A percentile compares a stretch with the other conserved stretches of the same genome.
These are phyloP conservation scores for Syncerus caffer DNA, from an alignment of 2,797 vertebrate genomes.

Conservation along the genomic window DNA sequence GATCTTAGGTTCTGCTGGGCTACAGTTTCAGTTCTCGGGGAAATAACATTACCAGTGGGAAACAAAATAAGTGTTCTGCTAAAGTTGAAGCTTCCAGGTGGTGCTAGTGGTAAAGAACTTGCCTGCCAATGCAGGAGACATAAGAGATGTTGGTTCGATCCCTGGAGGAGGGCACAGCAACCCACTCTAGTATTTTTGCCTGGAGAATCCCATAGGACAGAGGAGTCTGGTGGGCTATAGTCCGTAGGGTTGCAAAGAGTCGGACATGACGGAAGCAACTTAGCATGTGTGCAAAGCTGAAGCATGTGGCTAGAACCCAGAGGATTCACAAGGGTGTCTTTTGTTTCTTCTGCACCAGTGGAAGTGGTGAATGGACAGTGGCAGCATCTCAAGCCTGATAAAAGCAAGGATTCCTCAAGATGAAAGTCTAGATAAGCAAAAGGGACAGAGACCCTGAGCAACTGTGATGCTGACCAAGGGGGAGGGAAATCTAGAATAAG, in stretches of 20 bases:
- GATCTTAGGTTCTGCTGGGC: background rate
- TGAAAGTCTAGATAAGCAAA: background rate
- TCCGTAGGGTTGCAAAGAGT: background rate
- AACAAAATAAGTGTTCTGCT: background rate
- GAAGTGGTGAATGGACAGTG: background rate
- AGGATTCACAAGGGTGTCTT: background rate
- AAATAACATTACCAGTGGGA: background rate
- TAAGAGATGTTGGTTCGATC: background rate
- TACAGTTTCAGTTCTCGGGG: background rate
- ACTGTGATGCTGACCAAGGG: background rate
- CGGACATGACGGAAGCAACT: background rate
- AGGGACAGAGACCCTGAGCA: background rate
- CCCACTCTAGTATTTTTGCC: background rate
- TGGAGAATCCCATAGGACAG: background rate
- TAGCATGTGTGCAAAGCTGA: background rate
- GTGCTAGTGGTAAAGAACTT: background rate
- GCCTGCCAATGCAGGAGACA: background rate
- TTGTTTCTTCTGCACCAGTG: background rate
- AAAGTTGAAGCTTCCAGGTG: background rate
- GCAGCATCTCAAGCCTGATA: background rate
- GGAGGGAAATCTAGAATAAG: background rate
- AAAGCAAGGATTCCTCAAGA: background rate
- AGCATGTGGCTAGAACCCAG: background rate
- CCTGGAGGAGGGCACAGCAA: background rate
- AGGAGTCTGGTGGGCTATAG: background rate